Evolutionary conservation across 2,797 vertebrate genomes (phyloP).

Genomic region (Megaceryle alcyon): DNA sequence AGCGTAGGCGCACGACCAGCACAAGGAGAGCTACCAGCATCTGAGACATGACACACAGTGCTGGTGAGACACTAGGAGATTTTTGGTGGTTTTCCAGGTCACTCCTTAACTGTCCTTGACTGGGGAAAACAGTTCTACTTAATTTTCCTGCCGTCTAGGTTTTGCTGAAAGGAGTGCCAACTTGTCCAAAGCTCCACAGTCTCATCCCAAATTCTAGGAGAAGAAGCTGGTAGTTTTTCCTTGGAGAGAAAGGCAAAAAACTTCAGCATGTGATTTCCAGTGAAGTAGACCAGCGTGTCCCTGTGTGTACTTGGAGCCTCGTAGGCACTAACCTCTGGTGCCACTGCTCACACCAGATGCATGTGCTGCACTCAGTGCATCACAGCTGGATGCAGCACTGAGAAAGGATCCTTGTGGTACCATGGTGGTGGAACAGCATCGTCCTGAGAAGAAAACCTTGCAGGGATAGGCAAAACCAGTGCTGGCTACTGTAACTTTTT

Average conservation of each 20-base stretch:
- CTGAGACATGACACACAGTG: not conserved
- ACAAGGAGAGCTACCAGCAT: not conserved
- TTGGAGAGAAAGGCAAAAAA: not conserved
- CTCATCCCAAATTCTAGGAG: not conserved
- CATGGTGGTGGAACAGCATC: fast-evolving
- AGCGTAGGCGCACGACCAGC: not conserved
- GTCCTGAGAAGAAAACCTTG: not conserved
- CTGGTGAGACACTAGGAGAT: not conserved
- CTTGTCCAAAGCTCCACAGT: not conserved
- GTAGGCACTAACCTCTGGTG: fast-evolving
- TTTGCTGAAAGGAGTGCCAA: not conserved
- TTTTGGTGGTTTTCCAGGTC: not conserved
- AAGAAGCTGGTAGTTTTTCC: not conserved
- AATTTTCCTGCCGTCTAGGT: not conserved
- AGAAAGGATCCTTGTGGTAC: not conserved
- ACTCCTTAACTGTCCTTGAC: not conserved
- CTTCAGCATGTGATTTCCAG: not conserved
- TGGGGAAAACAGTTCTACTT: not conserved
- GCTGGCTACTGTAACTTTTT: not conserved
- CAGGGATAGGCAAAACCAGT: not conserved
- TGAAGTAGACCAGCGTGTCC: fast-evolving
- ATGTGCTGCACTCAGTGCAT: fast-evolving
- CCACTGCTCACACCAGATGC: not conserved
- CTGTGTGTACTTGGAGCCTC: not conserved
- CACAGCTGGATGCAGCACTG: fast-evolving